A percentile compares a stretch with the other conserved stretches of the same genome.
Conservation (phyloP, 1,140 invertebrate genomes). For the Ladona fulva region DNA sequence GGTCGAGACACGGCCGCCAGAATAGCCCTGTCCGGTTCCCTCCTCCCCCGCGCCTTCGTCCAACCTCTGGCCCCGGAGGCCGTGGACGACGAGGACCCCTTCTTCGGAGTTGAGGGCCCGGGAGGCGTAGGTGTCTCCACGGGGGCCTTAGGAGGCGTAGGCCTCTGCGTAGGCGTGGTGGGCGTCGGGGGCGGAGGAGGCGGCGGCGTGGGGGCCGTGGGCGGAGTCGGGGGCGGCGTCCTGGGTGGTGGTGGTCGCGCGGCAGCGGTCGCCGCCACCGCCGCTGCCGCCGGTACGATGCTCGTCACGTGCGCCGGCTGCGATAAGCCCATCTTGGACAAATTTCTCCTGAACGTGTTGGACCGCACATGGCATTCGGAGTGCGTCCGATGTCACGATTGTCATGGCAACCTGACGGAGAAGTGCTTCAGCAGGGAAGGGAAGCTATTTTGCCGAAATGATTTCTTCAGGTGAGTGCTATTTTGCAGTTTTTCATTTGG, state of each 20-base stretch:
- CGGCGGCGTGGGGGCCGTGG: neutral
- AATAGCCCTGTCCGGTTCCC: neutral
- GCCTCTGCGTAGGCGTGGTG: neutral
- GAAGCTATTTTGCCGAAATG: slow-evolving; percentile 92
- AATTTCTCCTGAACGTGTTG: slow-evolving; percentile 92
- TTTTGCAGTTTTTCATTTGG: too few relatives aligned
- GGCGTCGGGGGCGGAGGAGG: neutral
- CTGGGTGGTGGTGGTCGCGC: slow-evolving; percentile 1
- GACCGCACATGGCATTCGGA: slow-evolving; percentile 94
- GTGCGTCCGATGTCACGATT: slow-evolving; percentile 93
- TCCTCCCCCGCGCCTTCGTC: neutral
- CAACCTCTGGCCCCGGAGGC: neutral
- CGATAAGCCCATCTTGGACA: slow-evolving; percentile 94
- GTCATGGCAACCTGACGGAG: slow-evolving; percentile 81
- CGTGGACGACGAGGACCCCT: neutral
- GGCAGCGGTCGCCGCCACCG: slow-evolving; percentile 15
- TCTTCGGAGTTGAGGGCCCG: neutral
- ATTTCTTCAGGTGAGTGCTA: slow-evolving; percentile 88
- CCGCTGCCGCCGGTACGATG: slow-evolving; percentile 36
- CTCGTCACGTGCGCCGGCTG: slow-evolving; percentile 90
- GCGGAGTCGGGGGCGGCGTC: neutral
- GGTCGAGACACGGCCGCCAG: neutral
- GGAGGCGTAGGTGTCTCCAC: too few relatives aligned
- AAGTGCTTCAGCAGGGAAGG: slow-evolving; percentile 96
- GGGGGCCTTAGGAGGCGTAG: too few relatives aligned